These are phyloP conservation scores for Karalla daura DNA, from an alignment of 2,797 vertebrate species.

Conservation along the genomic window DNA sequence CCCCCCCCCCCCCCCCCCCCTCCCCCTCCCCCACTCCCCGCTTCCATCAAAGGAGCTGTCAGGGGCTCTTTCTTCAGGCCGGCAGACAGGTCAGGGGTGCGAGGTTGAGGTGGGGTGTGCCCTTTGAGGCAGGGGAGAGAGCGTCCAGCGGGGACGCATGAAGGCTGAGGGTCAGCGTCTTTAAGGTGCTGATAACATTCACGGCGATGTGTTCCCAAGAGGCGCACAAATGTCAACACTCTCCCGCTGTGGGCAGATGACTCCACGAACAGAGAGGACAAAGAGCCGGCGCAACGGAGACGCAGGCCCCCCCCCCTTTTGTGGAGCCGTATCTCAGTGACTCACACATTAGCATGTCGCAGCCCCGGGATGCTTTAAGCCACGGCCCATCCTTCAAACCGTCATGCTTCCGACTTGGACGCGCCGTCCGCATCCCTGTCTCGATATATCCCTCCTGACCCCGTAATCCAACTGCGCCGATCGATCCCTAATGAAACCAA, in stretches of 20 bases:
- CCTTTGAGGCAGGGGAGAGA: conserved; percentile 65
- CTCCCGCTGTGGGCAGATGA: conserved; percentile 79
- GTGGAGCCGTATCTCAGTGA: conserved; percentile 22
- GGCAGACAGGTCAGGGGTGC: conserved; percentile 76
- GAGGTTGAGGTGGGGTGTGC: conserved; percentile 68
- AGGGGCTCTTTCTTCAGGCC: conserved; percentile 77
- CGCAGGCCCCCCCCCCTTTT: conserved; percentile 43
- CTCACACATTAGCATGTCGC: conserved; percentile 17
- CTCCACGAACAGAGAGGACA: conserved; percentile 79
- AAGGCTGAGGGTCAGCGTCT: conserved; percentile 73
- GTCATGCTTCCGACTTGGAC: too few species aligned
- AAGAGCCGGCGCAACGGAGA: conserved; percentile 64
- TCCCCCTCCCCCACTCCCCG: conserved; percentile 11
- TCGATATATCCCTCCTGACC: conserved; percentile 32
- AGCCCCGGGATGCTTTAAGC: conserved; percentile 11
- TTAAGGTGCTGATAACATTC: conserved; percentile 87
- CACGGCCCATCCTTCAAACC: neutral
- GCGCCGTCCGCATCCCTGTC: conserved; percentile 24
- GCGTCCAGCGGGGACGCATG: conserved; percentile 55
- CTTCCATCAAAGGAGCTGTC: conserved; percentile 83
- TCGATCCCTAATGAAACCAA: conserved; percentile 63
- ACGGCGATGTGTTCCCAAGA: conserved; percentile 83
- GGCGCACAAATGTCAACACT: conserved; percentile 86
- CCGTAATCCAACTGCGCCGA: conserved; percentile 44
- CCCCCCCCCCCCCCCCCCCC: conserved; percentile 10